Base-by-base conservation (phyloP, 1,140 invertebrate species). In the Hestina assimilis region DNA sequence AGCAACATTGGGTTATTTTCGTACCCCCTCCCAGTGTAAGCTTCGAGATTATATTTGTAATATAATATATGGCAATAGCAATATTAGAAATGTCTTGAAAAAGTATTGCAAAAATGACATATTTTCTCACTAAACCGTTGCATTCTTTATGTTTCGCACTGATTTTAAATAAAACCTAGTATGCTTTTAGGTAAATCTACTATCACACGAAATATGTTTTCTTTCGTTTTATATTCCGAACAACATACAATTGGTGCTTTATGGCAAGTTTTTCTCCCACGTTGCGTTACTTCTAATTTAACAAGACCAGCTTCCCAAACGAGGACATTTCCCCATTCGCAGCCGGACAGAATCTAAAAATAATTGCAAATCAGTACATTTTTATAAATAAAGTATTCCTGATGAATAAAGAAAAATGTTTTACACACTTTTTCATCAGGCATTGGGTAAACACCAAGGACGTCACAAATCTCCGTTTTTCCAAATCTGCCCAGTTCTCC, bases 231-330 rank as follows among this genome's bases (percentile, higher is more conserved):
- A 15, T 43, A 31, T 57, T 35, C 40, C 26, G 8, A 9, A 31
- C 24, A 21, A 68, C 79, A 92, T 53, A 94, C 91, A 46, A 98
- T 94, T 9, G 93, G 90, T 21, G 90, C 92, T 1, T 89, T 74
- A 65, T 98, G 96, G 78, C 96, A 96, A 0, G 91, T 83, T 71
- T 93, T 93, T 21, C 92, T 89, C 35, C 91, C 91, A 58, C 92
- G 93, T 64, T 92, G 89, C 19, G 91, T 92, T 0, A 96, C 91
- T 90, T 96, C 94, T 4, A 96, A 84, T 88, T 96, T 96, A 11
- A 97, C 96, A 2, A 96, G 85, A 12, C 94, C 94, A 53, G 93
- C 94, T 66, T 97, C 95, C 96, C 96, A 98, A 0, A 97, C 87
- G 31, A 97, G 79, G 73, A 98, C 93, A 77, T 97, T 97, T 9